Base-by-base conservation (phyloP, 2,113 vertebrate species). In the Cariama cristata region DNA sequence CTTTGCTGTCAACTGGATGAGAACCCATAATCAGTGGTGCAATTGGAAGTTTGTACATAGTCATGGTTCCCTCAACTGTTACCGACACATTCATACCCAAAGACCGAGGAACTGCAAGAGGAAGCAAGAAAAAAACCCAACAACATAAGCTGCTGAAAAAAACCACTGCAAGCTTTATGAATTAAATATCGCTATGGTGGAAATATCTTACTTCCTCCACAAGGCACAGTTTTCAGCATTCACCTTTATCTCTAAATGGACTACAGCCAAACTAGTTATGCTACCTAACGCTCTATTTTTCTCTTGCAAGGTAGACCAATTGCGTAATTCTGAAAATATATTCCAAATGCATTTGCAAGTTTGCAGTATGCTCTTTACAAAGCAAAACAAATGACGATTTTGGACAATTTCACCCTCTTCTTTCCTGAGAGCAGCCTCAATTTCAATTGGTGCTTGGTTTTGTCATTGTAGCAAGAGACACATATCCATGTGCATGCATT, bases 1-100 rank as follows among this genome's bases (percentile, higher is more conserved):
- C 99, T 97, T 99, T 99, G 98, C 99, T 99, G 97, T 99, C 99
- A 53, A 99, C 99, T 5, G 99, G 99, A 91, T 99, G 99, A 50
- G 99, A 99, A 79, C 99, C 99, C 91, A 99, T 99, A 95, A 99
- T 99, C 79, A 99, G 98, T 0, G 99, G 99, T 19, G 99, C 99
- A 38, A 99, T 99, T 11, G 99, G 99, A 20, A 99, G 99, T 95
- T 99, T 99, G 97, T 99, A 99, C 96, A 99, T 98, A 1, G 98
- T 95, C 35, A 99, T 97, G 14, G 99, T 99, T 74, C 99, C 99
- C 96, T 99, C 99, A 1, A 99, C 98, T 14, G 99, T 99, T 69
- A 99, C 99, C 1, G 98, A 99, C 77, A 99, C 99, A 26, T 99
- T 98, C 98, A 99, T 98, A 3, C 99, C 99, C 94, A 99, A 92